Base-by-base conservation (phyloP, 2,797 vertebrate species). In the Fistularia tabacaria region DNA sequence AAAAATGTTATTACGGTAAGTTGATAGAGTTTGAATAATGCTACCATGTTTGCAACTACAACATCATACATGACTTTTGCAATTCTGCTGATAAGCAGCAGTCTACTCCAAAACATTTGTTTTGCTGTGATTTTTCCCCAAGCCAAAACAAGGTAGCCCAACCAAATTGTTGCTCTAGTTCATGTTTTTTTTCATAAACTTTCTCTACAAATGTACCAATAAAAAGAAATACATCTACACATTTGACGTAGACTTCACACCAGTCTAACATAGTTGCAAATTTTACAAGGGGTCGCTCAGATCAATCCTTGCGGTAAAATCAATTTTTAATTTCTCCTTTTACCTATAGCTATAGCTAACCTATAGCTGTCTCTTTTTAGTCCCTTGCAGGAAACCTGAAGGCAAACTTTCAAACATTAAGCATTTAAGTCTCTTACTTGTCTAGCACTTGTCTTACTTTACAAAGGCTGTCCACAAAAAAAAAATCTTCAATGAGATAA, bases 401-500 rank as follows among this genome's bases (percentile, higher is more conserved):
- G 69, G 5, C 25, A 25, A 25, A 25, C 46, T 64, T 74, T 59
- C 38, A 65, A 45, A 13, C 51, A 55, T 49, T 4, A 11, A 62
- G 48, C 14, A 10, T 53, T 49, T 64, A 60, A 71, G 56, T 74
- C 72, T 74, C 61, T 64, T 71, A 53, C 65, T 82, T 55, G 66
- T 77, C 68, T 60, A 62, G 68, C 54, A 76, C 73, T 82, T 85
- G 71, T 85, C 85, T 87, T 79, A 51, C 64, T 82, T 79, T 74
- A 76, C 51, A 56, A 68, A 60, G 48, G 74, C 64, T 81, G 64
- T 83, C 83, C 66, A 60, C 61, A 25, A 46, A 50, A 82, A 50
- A 82, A 81, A 72, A 80, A 64, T 85, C 75, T 81, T 69, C 60
- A 87, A 86, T 73, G 63, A 85, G 87, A 90, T 90, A 91, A 88